A percentile compares a stretch with the other conserved stretches of the same genome.
Evolutionary conservation across 2,888 invertebrate genomes (phyloP).

Genomic region (Heterodera filipjevi): DNA sequence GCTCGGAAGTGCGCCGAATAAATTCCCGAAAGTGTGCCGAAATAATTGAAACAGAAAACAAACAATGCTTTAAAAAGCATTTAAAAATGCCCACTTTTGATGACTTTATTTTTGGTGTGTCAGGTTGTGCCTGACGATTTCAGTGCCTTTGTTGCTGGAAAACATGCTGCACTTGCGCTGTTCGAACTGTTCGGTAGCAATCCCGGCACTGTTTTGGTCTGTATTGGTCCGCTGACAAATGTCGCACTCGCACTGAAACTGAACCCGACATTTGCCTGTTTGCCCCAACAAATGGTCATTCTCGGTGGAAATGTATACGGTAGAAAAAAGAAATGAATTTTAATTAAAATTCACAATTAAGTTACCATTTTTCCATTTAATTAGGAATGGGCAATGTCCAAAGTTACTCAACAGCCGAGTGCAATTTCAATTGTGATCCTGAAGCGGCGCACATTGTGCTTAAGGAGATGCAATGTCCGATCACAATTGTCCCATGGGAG

Average conservation of each 20-base stretch:
- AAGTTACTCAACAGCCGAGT: constrained; percentile 72
- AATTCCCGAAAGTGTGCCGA: constrained; percentile 43
- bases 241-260: constrained; percentile 67
- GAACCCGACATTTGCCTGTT: constrained; percentile 65
- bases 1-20: constrained; percentile 48
- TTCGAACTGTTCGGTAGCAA: constrained; percentile 43
- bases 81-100: background rate
- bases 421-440: constrained; percentile 79
- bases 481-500: constrained; percentile 77
- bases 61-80: background rate
- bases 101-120: background rate
- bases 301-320: constrained; percentile 64
- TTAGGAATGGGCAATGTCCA: constrained; percentile 66
- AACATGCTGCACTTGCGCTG: constrained; percentile 56
- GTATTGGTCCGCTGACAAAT: constrained; percentile 68
- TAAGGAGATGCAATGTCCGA: constrained; percentile 70
- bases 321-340: background rate
- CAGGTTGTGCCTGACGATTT: constrained; percentile 46
- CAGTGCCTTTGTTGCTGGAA: constrained; percentile 39
- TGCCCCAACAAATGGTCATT: constrained; percentile 51
- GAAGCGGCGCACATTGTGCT: constrained; percentile 79
- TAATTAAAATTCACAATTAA: no score
- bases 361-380: background rate
- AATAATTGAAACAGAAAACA: no score
- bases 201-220: constrained; percentile 63